These are phyloP conservation scores for Strongylocentrotus purpuratus DNA, from an alignment of 35 echinoderm and acorn worm genomes.

Conservation along the genomic window DNA sequence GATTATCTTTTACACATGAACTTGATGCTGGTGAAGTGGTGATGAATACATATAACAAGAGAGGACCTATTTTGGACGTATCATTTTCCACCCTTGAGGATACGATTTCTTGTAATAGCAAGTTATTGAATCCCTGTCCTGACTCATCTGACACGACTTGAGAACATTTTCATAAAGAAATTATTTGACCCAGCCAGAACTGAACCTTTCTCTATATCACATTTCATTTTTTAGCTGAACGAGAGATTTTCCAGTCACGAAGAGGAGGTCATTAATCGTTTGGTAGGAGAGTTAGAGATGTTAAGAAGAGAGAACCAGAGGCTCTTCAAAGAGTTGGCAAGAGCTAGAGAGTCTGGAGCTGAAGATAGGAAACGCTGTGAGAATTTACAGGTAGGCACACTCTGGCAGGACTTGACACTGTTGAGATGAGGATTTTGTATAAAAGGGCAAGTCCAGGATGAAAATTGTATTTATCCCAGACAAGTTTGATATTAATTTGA, in stretches of 20 bases:
- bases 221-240: constrained; percentile 2
- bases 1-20: no score
- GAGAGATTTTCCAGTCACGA: constrained; percentile 52
- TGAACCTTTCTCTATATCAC: not conserved
- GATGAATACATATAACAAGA: no score
- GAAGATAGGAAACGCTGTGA: constrained; percentile 35
- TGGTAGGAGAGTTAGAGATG: constrained; percentile 72
- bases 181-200: not conserved
- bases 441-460: no score
- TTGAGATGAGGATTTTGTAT: not conserved
- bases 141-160: no score
- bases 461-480: no score
- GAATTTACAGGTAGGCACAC: constrained; percentile 30
- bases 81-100: no score
- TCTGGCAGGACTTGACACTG: not conserved
- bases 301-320: constrained; percentile 61
- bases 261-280: constrained; percentile 65
- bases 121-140: no score
- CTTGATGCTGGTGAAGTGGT: no score
- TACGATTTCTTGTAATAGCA: no score
- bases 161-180: no score
- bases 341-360: constrained; percentile 15
- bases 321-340: constrained; percentile 61
- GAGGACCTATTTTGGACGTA: no score
- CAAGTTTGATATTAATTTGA: no score